Percentiles rank a stretch among this genome's conserved stretches.
Evolutionary conservation across 1,140 invertebrate species (phyloP).

Genomic region (Orchestia grillus): DNA sequence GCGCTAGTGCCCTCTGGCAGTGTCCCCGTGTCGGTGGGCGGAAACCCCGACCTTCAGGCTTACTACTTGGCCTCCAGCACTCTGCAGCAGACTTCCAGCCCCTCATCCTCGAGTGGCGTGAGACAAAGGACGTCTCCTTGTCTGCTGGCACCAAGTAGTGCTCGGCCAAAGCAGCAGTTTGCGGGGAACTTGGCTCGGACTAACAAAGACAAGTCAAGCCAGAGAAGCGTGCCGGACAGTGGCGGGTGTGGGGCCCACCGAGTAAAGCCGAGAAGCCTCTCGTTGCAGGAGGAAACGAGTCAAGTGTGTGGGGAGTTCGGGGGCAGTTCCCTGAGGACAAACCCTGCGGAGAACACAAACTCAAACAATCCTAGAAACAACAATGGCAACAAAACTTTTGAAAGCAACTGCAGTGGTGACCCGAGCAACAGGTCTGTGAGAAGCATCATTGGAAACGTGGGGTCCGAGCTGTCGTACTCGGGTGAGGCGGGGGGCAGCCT

Average conservation of each 20-base stretch:
- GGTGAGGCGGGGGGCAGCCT: too few relatives aligned
- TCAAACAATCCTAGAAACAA: neutral
- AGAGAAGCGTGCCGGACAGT: neutral
- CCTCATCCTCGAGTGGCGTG: neutral
- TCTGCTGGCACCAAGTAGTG: neutral
- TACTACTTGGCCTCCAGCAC: neutral
- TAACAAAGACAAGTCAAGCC: neutral
- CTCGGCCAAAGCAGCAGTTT: neutral
- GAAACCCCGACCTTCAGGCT: neutral
- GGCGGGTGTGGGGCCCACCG: neutral
- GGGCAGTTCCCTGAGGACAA: neutral
- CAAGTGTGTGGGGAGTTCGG: too few relatives aligned
- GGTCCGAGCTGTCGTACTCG: neutral
- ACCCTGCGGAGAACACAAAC: neutral
- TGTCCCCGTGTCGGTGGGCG: neutral
- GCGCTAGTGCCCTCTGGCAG: neutral
- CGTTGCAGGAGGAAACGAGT: neutral
- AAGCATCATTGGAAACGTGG: too few relatives aligned
- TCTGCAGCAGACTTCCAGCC: neutral
- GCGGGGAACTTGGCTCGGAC: neutral
- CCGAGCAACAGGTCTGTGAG: neutral
- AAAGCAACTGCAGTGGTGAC: neutral
- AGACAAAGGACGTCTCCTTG: neutral
- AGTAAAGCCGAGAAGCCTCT: neutral
- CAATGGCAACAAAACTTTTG: neutral